These are phyloP conservation scores for Nomada ferruginata DNA, from an alignment of 2,888 invertebrate genomes.

Conservation along the genomic window DNA sequence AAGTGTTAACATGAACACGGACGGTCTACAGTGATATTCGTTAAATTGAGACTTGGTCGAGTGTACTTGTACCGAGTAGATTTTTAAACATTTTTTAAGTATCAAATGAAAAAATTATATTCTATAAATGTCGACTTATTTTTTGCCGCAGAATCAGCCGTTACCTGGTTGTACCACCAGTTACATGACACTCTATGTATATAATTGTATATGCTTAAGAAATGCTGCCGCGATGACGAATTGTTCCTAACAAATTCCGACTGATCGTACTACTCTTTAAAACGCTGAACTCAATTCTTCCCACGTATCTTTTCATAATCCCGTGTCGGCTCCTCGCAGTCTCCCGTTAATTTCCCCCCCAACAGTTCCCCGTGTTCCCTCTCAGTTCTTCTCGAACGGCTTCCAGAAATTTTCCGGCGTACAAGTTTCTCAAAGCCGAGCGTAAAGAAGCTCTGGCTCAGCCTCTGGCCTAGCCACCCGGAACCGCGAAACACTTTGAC, in stretches of 20 bases:
- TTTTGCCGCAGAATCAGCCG: no score
- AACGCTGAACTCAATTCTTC: conserved; percentile 3
- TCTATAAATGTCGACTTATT: no score
- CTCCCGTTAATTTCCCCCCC: conserved; percentile 20
- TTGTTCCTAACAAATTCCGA: conserved; percentile 7
- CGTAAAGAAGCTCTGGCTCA: conserved; percentile 18
- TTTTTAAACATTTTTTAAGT: no score
- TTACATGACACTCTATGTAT: background rate
- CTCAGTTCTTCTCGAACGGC: background rate
- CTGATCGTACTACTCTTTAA: background rate
- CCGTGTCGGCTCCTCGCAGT: conserved; percentile 9
- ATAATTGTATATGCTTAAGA: background rate
- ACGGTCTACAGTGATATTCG: no score
- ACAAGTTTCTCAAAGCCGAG: conserved; percentile 29
- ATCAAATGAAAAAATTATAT: no score
- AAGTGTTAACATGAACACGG: background rate
- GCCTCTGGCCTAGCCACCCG: conserved; percentile 10
- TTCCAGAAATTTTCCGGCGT: conserved; percentile 28
- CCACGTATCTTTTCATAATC: conserved; percentile 6
- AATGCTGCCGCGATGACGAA: conserved; percentile 2
- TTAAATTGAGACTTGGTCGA: no score
- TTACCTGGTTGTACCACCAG: no score
- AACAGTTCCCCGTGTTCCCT: background rate
- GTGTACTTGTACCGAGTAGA: no score
- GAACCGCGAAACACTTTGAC: conserved; percentile 42